These are phyloP conservation scores for Pecten maximus DNA, from an alignment of 2,888 invertebrate species.

Conservation along the genomic window DNA sequence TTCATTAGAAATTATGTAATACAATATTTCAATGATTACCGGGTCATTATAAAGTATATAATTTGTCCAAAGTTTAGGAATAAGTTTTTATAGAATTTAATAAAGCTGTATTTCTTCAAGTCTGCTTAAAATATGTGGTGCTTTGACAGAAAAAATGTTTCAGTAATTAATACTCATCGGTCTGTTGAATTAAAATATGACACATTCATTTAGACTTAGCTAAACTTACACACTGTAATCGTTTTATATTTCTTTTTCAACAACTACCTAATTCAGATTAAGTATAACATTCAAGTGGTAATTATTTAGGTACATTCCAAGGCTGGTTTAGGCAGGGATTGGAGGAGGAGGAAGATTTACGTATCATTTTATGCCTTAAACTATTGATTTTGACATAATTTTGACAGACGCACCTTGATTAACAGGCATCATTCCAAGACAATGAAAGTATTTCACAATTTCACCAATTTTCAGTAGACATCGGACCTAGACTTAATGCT, in stretches of 20 bases:
- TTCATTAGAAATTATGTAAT: conserved; percentile 25
- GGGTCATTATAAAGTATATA: neutral
- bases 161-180: neutral
- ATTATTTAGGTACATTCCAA: too few species aligned
- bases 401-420: too few species aligned
- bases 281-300: too few species aligned
- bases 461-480: too few species aligned
- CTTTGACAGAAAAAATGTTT: neutral
- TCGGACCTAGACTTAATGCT: too few species aligned
- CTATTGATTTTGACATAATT: too few species aligned
- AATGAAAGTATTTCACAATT: too few species aligned
- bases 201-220: neutral
- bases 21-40: neutral
- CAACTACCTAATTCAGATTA: neutral
- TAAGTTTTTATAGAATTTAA: neutral
- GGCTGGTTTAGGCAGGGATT: too few species aligned
- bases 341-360: too few species aligned
- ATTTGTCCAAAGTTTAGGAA: neutral
- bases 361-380: too few species aligned
- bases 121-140: neutral
- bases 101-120: neutral
- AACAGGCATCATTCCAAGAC: too few species aligned
- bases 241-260: neutral
- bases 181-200: conserved; percentile 15
- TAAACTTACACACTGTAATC: neutral